A percentile compares a stretch with the other conserved stretches of the same genome.
Conservation (phyloP, 1,140 invertebrate species). For the Drosophila mauritiana region DNA sequence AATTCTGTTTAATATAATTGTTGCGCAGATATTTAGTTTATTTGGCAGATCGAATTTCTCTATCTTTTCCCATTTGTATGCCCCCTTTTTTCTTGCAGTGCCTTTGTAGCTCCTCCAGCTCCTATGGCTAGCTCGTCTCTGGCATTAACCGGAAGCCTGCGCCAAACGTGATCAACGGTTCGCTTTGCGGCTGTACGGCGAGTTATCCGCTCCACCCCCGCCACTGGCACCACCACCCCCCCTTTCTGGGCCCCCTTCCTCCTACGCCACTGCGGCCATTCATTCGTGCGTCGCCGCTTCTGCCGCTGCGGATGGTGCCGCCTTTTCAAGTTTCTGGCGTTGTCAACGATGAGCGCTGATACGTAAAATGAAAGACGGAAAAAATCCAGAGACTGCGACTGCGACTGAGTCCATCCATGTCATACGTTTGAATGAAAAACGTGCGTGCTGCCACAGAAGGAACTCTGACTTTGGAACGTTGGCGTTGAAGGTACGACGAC, state of each 20-base stretch:
- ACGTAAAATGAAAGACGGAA: constrained; percentile 63
- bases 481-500: constrained; percentile 32
- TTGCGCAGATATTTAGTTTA: no score
- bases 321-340: constrained; percentile 35
- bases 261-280: constrained; percentile 59
- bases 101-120: constrained; percentile 34
- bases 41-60: no score
- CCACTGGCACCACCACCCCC: constrained; percentile 2
- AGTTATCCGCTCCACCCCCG: constrained; percentile 47
- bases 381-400: constrained; percentile 27
- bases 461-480: constrained; percentile 78
- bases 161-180: constrained; percentile 84
- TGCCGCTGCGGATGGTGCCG: constrained; percentile 24
- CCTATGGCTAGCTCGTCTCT: constrained; percentile 51
- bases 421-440: constrained; percentile 79
- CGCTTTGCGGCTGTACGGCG: constrained; percentile 70
- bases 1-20: no score
- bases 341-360: constrained; percentile 81
- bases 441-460: constrained; percentile 84
- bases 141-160: constrained; percentile 84
- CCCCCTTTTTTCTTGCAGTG: constrained; percentile 10
- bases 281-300: constrained; percentile 63
- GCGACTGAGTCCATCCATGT: constrained; percentile 64
- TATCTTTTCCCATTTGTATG: no score
- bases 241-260: neutral